Percentiles rank a stretch among this genome's conserved stretches.
Conservation (phyloP, 1,140 invertebrate species). For the Drosophila nikananu region DNA sequence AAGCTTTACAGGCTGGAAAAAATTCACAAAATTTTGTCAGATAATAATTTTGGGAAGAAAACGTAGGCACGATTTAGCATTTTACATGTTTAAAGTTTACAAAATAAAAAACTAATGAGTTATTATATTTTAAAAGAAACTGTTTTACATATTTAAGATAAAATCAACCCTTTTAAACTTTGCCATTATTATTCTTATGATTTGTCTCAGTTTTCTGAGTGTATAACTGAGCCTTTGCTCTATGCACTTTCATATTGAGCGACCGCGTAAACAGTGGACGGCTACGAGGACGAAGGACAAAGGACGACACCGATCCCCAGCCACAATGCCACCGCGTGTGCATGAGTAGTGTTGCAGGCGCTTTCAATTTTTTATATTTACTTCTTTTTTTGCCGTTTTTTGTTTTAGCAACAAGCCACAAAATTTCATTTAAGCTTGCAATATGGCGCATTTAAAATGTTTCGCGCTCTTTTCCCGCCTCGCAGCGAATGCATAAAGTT, state of each 20-base stretch:
- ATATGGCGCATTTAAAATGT: conserved; percentile 78
- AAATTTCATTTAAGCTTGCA: conserved; percentile 81
- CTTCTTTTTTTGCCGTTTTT: conserved; percentile 36
- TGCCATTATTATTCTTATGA: too few relatives aligned
- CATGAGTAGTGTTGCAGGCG: conserved; percentile 43
- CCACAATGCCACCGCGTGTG: conserved; percentile 58
- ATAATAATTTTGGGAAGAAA: too few relatives aligned
- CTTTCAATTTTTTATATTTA: conserved; percentile 25
- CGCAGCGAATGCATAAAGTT: conserved; percentile 39
- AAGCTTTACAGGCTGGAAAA: background rate
- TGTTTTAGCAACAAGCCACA: conserved; percentile 71
- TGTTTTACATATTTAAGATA: too few relatives aligned
- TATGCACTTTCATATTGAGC: conserved; percentile 71
- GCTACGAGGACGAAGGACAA: conserved; percentile 46
- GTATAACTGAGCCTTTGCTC: conserved; percentile 42
- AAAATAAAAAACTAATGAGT: too few relatives aligned
- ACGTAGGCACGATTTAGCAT: background rate
- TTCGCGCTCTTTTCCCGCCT: conserved; percentile 11
- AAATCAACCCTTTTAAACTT: background rate
- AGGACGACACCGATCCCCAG: conserved; percentile 49
- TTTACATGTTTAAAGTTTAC: background rate
- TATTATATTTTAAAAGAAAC: too few relatives aligned
- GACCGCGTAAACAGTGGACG: conserved; percentile 69
- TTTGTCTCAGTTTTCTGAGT: background rate
- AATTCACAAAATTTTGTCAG: background rate